phyloP scores from a whole-genome alignment of 2,113 vertebrate genomes.

The Plotosus lineatus region DNA sequence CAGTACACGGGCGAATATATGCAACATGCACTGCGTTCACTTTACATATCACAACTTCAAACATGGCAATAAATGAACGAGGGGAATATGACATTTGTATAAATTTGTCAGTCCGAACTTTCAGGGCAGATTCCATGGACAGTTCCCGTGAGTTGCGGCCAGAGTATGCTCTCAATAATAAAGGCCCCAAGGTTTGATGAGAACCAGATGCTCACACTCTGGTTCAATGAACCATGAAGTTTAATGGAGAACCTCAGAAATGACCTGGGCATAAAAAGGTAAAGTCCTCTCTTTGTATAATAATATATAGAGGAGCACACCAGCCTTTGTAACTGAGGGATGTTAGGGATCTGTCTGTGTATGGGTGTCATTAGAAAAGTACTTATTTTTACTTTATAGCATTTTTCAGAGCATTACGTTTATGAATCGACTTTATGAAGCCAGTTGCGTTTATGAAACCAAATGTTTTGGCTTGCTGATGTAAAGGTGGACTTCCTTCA shows the following conservation, averaged over 20 bases:
- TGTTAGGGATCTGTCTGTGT: conserved; percentile 39
- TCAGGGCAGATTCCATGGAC: conserved; percentile 47
- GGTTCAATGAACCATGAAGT: conserved; percentile 55
- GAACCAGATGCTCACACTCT: conserved; percentile 57
- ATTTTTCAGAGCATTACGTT: no score
- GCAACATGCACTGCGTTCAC: not conserved
- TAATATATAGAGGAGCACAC: conserved; percentile 48
- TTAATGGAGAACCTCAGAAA: conserved; percentile 53
- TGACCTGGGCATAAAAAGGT: conserved; percentile 52
- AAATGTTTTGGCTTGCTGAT: not conserved
- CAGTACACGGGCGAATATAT: conserved; percentile 7
- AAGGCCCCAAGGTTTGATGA: conserved; percentile 46
- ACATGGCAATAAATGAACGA: conserved; percentile 23
- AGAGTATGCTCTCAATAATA: conserved; percentile 51
- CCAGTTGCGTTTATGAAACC: no score
- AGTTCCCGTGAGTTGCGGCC: conserved; percentile 41
- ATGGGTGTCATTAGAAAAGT: conserved; percentile 25
- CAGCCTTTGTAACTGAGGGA: conserved; percentile 34
- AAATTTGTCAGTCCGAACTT: conserved; percentile 56
- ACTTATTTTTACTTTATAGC: conserved; percentile 13
- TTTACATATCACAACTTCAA: not conserved
- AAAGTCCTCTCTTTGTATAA: conserved; percentile 47
- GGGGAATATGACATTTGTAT: conserved; percentile 49
- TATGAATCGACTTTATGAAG: not conserved
- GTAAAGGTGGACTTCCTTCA: not conserved